Percentiles rank a stretch among this genome's conserved stretches.
These are phyloP conservation scores for Cecropterus lyciades DNA, from an alignment of 1,140 invertebrate genomes.

Conservation along the genomic window DNA sequence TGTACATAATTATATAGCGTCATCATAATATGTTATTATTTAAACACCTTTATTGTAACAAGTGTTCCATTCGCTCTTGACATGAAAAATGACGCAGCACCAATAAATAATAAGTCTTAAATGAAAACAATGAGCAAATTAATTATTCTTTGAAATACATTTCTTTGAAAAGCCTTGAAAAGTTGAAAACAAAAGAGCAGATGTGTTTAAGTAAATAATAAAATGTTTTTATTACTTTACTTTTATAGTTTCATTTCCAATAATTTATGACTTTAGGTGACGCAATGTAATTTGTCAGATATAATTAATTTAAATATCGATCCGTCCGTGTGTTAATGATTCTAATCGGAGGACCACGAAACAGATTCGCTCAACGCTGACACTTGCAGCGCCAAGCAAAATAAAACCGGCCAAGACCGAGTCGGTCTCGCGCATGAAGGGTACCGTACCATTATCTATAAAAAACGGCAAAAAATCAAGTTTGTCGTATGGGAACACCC, in stretches of 20 bases:
- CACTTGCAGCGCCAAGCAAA: no score
- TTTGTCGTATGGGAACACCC: no score
- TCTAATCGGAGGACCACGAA: no score
- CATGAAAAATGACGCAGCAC: conserved; percentile 24
- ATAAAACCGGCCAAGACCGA: no score
- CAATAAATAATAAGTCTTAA: no score
- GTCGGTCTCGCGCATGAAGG: no score
- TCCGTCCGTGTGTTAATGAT: no score
- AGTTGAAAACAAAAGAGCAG: conserved; percentile 29
- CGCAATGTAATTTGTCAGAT: not conserved
- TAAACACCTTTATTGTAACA: conserved; percentile 32
- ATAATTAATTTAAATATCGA: no score
- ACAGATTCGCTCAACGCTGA: no score
- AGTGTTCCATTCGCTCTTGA: conserved; percentile 39
- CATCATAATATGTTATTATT: not conserved
- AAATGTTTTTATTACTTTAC: conserved; percentile 5
- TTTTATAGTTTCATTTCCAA: conserved; percentile 7
- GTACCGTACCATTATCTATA: no score
- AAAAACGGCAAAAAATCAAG: no score
- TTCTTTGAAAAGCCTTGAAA: conserved; percentile 10
- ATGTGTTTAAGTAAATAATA: conserved; percentile 29
- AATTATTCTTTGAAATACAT: conserved; percentile 23
- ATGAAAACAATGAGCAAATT: conserved; percentile 17
- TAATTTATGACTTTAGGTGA: conserved; percentile 23
- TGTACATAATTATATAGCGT: no score